Evolutionary conservation across 2,113 vertebrate species (phyloP).

Genomic region (Acinonyx jubatus): DNA sequence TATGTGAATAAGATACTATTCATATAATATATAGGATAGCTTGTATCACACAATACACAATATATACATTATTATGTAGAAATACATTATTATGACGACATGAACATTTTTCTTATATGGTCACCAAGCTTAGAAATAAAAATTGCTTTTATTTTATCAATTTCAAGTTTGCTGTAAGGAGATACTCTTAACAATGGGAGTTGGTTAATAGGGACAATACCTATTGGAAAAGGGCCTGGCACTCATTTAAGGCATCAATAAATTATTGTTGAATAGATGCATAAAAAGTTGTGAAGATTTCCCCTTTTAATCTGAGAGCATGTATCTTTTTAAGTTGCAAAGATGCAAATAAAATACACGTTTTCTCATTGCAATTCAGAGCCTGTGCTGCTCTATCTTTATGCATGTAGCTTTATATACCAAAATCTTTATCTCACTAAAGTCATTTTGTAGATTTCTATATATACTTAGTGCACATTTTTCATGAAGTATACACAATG

Average conservation of each 20-base stretch:
- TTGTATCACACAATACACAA: neutral
- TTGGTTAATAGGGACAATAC: neutral
- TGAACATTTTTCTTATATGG: neutral
- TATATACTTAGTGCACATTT: neutral
- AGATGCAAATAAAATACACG: neutral
- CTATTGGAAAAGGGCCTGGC: neutral
- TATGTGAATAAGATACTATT: neutral
- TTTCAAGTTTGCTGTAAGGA: neutral
- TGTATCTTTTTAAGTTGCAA: constrained; percentile 11
- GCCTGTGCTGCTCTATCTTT: neutral
- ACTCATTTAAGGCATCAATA: neutral
- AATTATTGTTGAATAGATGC: neutral
- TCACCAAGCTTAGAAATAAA: neutral
- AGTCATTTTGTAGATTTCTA: neutral
- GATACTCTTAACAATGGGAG: neutral
- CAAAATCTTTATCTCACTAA: constrained; percentile 11
- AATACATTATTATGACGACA: neutral
- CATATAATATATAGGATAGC: neutral
- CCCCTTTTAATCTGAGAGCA: neutral
- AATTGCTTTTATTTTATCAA: neutral
- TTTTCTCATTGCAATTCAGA: constrained; percentile 36
- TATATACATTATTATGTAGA: neutral
- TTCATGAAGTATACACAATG: neutral
- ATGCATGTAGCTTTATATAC: neutral
- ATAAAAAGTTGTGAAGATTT: neutral